Conservation (phyloP, 2,888 invertebrate species). For the Trachelus troglodyta region DNA sequence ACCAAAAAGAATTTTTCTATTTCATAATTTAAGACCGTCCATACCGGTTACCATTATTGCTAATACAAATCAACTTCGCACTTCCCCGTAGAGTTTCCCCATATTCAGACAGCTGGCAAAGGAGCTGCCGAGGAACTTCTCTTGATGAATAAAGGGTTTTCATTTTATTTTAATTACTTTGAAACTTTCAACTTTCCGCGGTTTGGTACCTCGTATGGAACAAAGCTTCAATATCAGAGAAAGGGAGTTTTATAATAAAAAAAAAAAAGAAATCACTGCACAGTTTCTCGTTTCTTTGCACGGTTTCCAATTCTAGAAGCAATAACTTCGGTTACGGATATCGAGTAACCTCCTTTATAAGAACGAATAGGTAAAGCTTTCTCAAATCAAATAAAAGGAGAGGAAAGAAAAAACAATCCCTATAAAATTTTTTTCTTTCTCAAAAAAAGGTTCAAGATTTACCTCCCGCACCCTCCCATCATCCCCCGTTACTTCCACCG, state of each 20-base stretch:
- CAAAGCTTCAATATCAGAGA: neutral
- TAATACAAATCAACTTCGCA: neutral
- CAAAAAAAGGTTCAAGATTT: neutral
- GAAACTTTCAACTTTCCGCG: constrained; percentile 18
- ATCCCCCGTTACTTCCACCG: too few relatives aligned
- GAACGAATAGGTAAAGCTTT: neutral
- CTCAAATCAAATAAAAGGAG: neutral
- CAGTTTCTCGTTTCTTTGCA: neutral
- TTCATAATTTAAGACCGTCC: neutral
- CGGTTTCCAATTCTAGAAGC: neutral
- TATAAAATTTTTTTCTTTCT: neutral
- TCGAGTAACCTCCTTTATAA: neutral
- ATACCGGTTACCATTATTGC: neutral
- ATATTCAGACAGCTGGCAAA: neutral
- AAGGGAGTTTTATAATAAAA: neutral
- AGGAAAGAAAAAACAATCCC: neutral
- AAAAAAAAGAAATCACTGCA: neutral
- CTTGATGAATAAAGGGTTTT: constrained; percentile 21
- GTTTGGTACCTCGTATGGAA: neutral
- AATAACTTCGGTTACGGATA: neutral
- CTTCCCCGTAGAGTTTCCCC: neutral
- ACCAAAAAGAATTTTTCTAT: neutral
- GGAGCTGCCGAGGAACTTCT: neutral
- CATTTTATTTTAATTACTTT: constrained; percentile 28
- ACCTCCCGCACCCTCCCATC: neutral